Percentiles rank a stretch among this genome's conserved stretches.
Conservation (phyloP, 2,888 invertebrate species). For the Netelia melanura region DNA sequence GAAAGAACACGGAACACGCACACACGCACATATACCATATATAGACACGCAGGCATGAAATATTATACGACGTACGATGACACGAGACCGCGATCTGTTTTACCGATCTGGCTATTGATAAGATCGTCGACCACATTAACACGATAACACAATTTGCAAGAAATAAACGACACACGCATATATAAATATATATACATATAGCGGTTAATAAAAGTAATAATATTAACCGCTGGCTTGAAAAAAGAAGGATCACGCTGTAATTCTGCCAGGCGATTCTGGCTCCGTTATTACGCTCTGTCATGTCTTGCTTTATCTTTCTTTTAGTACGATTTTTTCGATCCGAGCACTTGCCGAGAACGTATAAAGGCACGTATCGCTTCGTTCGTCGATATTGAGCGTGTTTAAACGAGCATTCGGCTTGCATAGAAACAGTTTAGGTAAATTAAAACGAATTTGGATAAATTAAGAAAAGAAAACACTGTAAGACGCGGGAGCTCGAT, state of each 20-base stretch:
- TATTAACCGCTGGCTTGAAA: not conserved
- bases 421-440: too few species aligned
- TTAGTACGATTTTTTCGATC: not conserved
- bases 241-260: slow-evolving; percentile 33
- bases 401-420: too few species aligned
- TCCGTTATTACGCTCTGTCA: not conserved
- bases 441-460: too few species aligned
- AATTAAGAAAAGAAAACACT: too few species aligned
- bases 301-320: slow-evolving; percentile 9
- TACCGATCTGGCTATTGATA: slow-evolving; percentile 34
- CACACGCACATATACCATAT: not conserved
- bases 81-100: slow-evolving; percentile 17
- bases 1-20: not conserved
- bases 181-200: slow-evolving; percentile 8
- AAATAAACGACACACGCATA: slow-evolving; percentile 5
- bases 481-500: too few species aligned
- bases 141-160: slow-evolving; percentile 27
- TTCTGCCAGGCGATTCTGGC: slow-evolving; percentile 42
- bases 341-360: too few species aligned
- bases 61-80: slow-evolving; percentile 30
- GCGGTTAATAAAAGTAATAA: not conserved
- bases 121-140: slow-evolving; percentile 53
- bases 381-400: too few species aligned
- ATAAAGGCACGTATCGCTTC: too few species aligned
- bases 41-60: slow-evolving; percentile 15